Evolutionary conservation across 2,888 invertebrate species (phyloP).

Genomic region (Drosophila ochracea): DNA sequence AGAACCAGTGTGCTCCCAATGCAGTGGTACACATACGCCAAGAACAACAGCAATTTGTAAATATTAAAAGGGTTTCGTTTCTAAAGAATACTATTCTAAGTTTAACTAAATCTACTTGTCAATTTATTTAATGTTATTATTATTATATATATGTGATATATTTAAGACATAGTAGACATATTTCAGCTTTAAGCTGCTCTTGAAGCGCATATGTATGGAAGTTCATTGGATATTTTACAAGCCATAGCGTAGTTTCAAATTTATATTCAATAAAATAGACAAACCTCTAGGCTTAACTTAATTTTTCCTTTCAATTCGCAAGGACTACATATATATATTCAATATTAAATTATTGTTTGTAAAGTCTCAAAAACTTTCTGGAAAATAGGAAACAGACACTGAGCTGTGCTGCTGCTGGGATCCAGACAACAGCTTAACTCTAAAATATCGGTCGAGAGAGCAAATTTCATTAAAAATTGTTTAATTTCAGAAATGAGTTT

Average conservation of each 20-base stretch:
- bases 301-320: too few relatives aligned
- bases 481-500: background rate
- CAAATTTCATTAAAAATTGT: background rate
- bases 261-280: background rate
- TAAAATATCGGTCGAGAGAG: background rate
- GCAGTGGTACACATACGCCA: conserved; percentile 14
- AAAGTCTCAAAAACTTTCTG: background rate
- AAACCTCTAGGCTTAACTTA: too few relatives aligned
- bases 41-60: conserved; percentile 1
- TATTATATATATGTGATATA: background rate
- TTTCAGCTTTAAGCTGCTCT: background rate
- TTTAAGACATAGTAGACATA: background rate
- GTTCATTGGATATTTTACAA: background rate
- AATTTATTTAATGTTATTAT: background rate
- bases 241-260: background rate
- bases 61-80: background rate
- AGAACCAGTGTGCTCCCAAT: background rate
- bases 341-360: background rate
- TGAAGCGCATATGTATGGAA: background rate
- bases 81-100: too few relatives aligned
- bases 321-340: background rate
- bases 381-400: background rate
- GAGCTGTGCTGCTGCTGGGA: background rate
- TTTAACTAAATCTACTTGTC: background rate
- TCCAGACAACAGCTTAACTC: background rate